Percentiles rank a stretch among this genome's conserved stretches.
Conservation (phyloP, 23 tunicate genomes). For the Botrylloides violaceus region DNA sequence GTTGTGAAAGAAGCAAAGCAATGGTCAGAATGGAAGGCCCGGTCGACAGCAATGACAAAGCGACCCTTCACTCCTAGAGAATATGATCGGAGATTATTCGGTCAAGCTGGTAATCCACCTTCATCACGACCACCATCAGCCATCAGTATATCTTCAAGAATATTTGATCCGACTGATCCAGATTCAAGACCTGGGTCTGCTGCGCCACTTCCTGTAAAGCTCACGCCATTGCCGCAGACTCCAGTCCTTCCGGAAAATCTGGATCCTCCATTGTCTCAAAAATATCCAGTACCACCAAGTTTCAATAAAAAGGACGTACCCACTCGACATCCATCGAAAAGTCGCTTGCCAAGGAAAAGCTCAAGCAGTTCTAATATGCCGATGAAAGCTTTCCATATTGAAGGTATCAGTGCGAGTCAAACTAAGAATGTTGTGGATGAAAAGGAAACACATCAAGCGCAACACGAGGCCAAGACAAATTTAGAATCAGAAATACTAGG, state of each 20-base stretch:
- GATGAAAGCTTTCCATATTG: conserved; percentile 17
- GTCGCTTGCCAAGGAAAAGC: not conserved
- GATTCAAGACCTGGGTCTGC: conserved; percentile 39
- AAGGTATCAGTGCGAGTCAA: not conserved
- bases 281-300: not conserved
- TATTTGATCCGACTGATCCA: conserved; percentile 64
- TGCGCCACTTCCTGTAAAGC: conserved; percentile 30
- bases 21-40: conserved; percentile 33
- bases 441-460: too few relatives aligned
- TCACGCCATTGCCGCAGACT: conserved; percentile 36
- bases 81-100: conserved; percentile 37
- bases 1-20: conserved; percentile 74
- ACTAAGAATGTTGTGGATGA: not conserved
- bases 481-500: not conserved
- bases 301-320: not conserved
- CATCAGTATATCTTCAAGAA: conserved; percentile 32
- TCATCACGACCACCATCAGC: conserved; percentile 79
- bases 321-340: not conserved
- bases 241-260: conserved; percentile 16
- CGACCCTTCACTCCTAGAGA: conserved; percentile 80
- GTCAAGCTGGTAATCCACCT: conserved; percentile 1
- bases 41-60: conserved; percentile 41
- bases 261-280: conserved; percentile 8
- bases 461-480: not conserved
- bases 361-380: conserved; percentile 5